Conservation (phyloP, 2,888 invertebrate species). For the Aphodius sticticus region DNA sequence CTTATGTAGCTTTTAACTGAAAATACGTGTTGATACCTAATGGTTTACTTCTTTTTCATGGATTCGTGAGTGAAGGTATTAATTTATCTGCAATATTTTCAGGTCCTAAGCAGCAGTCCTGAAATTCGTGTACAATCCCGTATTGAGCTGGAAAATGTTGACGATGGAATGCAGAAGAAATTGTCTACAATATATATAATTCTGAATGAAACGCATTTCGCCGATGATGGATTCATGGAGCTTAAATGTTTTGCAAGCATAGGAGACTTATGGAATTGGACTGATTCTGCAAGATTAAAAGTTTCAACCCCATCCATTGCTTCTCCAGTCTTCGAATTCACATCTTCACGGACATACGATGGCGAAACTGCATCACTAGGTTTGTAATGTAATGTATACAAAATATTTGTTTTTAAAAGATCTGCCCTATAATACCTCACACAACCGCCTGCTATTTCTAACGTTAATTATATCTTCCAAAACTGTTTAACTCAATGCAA, state of each 20-base stretch:
- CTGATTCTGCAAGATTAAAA: constrained; percentile 50
- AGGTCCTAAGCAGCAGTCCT: neutral
- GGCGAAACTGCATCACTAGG: constrained; percentile 40
- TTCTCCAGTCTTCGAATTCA: constrained; percentile 55
- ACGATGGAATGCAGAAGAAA: constrained; percentile 24
- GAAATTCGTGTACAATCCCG: neutral
- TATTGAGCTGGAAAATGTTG: neutral
- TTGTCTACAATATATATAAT: constrained; percentile 51
- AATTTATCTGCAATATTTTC: neutral
- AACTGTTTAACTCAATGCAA: no score
- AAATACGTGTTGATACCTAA: no score
- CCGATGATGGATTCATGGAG: constrained; percentile 49
- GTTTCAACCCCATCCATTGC: constrained; percentile 55
- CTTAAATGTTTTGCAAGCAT: constrained; percentile 54
- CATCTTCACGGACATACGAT: constrained; percentile 57
- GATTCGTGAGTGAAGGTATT: no score
- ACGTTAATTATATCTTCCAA: no score
- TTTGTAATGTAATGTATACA: neutral
- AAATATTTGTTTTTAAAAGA: no score
- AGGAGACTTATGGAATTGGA: constrained; percentile 52
- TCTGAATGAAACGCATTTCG: constrained; percentile 52
- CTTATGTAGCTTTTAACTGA: no score
- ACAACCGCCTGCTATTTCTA: no score
- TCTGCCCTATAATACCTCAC: no score
- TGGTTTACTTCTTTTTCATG: no score